Evolutionary conservation across 2,797 vertebrate genomes (phyloP).

Genomic region (Glyptemys insculpta): DNA sequence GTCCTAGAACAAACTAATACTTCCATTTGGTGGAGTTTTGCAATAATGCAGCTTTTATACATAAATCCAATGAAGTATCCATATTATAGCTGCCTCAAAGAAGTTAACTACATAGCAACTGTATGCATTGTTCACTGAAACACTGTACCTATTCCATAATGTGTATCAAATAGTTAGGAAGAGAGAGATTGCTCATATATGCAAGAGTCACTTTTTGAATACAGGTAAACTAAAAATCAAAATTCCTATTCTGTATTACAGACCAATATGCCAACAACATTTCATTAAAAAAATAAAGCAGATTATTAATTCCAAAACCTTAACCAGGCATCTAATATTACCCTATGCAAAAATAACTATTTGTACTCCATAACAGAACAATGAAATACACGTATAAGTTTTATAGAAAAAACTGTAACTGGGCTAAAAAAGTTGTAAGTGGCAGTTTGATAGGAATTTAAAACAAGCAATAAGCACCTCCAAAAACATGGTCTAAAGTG

Average conservation of each 20-base stretch:
- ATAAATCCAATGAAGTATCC: background rate
- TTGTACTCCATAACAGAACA: background rate
- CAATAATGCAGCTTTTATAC: background rate
- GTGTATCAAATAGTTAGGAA: background rate
- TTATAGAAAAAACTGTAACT: background rate
- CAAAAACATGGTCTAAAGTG: background rate
- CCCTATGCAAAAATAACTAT: background rate
- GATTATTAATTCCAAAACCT: background rate
- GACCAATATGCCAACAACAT: background rate
- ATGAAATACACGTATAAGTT: background rate
- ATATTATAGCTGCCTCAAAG: background rate
- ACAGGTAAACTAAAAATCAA: background rate
- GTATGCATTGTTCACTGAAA: background rate
- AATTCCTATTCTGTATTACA: background rate
- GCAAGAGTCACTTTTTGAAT: background rate
- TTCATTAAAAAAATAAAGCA: background rate
- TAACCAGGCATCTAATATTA: background rate
- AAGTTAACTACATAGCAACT: background rate
- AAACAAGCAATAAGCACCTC: background rate
- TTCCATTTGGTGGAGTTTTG: background rate
- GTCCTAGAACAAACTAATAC: background rate
- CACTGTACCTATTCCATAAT: background rate
- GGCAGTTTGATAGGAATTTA: background rate
- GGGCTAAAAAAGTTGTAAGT: background rate
- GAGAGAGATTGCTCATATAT: background rate